Evolutionary conservation across 2,113 vertebrate genomes (phyloP).

Genomic region (Pao palembangensis): DNA sequence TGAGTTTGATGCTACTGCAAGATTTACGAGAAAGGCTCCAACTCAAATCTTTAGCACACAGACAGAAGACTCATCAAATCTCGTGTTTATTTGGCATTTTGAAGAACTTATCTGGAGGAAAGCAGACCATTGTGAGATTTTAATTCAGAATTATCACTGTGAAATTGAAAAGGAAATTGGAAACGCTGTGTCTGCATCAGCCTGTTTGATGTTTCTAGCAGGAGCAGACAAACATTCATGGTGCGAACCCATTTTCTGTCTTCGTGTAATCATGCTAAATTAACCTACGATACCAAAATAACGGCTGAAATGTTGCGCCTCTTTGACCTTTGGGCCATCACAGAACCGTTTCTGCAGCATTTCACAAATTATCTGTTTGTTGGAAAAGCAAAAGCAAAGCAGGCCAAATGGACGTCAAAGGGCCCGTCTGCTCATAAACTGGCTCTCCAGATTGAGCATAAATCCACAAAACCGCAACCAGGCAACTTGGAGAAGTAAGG

Average conservation of each 20-base stretch:
- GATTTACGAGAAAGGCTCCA: slow-evolving; percentile 7
- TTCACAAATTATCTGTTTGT: slow-evolving; percentile 22
- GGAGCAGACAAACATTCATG: not conserved
- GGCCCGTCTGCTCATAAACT: no score
- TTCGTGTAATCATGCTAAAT: slow-evolving; percentile 10
- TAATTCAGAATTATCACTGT: not conserved
- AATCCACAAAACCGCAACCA: not conserved
- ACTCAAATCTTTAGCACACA: slow-evolving; percentile 35
- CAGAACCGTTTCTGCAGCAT: slow-evolving; percentile 13
- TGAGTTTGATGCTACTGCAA: no score
- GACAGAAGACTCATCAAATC: slow-evolving; percentile 35
- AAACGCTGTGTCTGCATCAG: not conserved
- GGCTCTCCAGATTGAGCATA: not conserved
- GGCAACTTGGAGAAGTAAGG: no score
- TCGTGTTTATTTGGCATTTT: slow-evolving; percentile 27
- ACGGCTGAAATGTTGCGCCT: slow-evolving; percentile 18
- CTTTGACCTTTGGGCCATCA: slow-evolving; percentile 15
- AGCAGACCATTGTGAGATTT: slow-evolving; percentile 9
- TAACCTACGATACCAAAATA: slow-evolving; percentile 11
- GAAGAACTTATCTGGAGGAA: slow-evolving; percentile 8
- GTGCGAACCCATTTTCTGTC: slow-evolving; percentile 9
- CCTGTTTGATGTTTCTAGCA: not conserved
- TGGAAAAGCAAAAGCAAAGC: not conserved
- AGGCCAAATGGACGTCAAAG: not conserved
- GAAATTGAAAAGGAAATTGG: not conserved